Percentiles rank a stretch among this genome's conserved stretches.
phyloP scores from a whole-genome alignment of 2,888 invertebrate species.

The Leucoma salicis region DNA sequence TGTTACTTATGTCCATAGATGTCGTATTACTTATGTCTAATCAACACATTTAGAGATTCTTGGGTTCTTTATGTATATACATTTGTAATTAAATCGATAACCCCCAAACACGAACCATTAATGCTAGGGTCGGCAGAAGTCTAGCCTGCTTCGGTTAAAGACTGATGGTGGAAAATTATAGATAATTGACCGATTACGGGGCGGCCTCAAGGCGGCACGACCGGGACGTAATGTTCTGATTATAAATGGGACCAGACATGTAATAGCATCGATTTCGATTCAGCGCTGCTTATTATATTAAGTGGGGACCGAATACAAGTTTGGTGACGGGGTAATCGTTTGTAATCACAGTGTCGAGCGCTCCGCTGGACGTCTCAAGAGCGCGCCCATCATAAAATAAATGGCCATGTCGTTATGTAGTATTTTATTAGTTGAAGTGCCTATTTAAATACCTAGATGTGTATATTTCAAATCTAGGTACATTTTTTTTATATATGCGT shows the following conservation, averaged over 20 bases:
- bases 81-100: constrained; percentile 75
- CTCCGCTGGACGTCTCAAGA: constrained; percentile 39
- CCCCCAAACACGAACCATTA: constrained; percentile 47
- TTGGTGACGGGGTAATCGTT: constrained; percentile 77
- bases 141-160: constrained; percentile 66
- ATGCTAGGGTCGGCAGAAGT: constrained; percentile 53
- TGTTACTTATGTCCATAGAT: too few relatives aligned
- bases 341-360: constrained; percentile 64
- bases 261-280: constrained; percentile 79
- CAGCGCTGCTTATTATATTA: constrained; percentile 79
- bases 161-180: constrained; percentile 80
- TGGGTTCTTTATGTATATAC: constrained; percentile 47
- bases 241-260: constrained; percentile 74
- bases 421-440: constrained; percentile 29
- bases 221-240: constrained; percentile 67
- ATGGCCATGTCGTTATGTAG: constrained; percentile 45
- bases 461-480: too few relatives aligned
- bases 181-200: constrained; percentile 77
- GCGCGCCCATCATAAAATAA: constrained; percentile 40
- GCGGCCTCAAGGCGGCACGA: constrained; percentile 55
- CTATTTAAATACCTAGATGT: too few relatives aligned
- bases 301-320: constrained; percentile 72
- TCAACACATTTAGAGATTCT: too few relatives aligned
- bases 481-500: too few relatives aligned
- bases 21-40: too few relatives aligned